These are phyloP conservation scores for Eulimnadia texana DNA, from an alignment of 1,140 invertebrate genomes.

Conservation along the genomic window DNA sequence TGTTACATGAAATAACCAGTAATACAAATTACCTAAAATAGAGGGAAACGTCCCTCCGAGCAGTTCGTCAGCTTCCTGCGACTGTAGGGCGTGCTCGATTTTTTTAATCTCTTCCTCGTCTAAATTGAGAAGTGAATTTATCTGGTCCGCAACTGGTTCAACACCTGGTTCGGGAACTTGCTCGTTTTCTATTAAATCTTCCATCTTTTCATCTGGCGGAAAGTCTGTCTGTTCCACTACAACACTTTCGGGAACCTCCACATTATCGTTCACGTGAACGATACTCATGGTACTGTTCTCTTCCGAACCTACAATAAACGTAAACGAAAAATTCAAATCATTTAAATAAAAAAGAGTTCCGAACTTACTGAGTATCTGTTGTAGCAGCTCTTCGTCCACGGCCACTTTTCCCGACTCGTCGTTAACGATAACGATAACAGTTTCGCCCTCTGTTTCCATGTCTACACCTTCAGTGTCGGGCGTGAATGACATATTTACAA, in stretches of 20 bases:
- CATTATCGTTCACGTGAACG: constrained; percentile 29
- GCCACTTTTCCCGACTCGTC: not conserved
- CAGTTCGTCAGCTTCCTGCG: constrained; percentile 41
- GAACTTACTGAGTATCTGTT: not conserved
- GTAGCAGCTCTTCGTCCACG: not conserved
- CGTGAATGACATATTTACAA: no score
- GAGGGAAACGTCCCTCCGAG: constrained; percentile 39
- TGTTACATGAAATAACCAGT: not conserved
- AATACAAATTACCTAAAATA: constrained; percentile 30
- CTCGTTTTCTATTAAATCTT: constrained; percentile 16
- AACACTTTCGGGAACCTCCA: constrained; percentile 10
- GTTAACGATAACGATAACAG: not conserved
- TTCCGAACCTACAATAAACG: constrained; percentile 31
- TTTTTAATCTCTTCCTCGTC: constrained; percentile 40
- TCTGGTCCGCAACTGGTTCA: constrained; percentile 36
- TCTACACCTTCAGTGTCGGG: not conserved
- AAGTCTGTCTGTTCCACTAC: constrained; percentile 2
- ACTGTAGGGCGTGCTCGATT: constrained; percentile 39
- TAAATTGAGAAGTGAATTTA: constrained; percentile 40
- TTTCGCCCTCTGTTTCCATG: not conserved
- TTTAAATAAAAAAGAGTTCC: no score
- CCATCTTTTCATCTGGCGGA: not conserved
- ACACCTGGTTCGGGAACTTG: constrained; percentile 17
- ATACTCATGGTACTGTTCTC: constrained; percentile 34
- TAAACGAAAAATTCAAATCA: constrained; percentile 1